phyloP scores from a whole-genome alignment of 2,888 invertebrate genomes.

The Drosophila gaucha region DNA sequence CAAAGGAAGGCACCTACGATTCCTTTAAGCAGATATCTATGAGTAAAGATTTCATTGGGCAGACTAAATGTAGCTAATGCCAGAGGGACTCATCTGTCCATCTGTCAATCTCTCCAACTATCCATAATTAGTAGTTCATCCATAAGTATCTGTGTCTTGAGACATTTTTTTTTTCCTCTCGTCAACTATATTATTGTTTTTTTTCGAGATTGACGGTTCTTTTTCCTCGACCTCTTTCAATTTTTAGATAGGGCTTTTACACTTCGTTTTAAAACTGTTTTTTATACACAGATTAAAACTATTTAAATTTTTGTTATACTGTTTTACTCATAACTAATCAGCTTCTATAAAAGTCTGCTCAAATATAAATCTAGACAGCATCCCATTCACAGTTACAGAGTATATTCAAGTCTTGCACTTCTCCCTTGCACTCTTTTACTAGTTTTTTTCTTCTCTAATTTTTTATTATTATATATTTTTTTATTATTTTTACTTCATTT shows the following conservation, averaged over 20 bases:
- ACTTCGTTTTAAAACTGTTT: background rate
- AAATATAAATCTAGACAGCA: background rate
- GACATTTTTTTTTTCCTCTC: background rate
- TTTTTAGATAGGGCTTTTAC: background rate
- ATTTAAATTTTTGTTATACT: too few relatives aligned
- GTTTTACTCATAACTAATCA: too few relatives aligned
- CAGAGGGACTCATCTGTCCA: background rate
- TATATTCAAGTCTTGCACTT: background rate
- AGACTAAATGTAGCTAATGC: too few relatives aligned
- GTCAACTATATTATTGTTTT: background rate
- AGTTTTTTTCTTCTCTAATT: conserved; percentile 14
- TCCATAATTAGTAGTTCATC: too few relatives aligned
- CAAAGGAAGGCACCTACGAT: too few relatives aligned
- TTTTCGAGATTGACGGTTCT: background rate
- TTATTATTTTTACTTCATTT: conserved; percentile 17
- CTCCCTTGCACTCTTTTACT: background rate
- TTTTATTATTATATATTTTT: conserved; percentile 1
- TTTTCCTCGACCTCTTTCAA: background rate
- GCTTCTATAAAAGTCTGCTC: background rate
- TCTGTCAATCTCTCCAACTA: background rate
- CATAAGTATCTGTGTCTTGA: background rate
- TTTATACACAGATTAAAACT: background rate
- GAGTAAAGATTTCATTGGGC: too few relatives aligned
- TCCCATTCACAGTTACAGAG: background rate
- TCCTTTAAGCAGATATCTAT: too few relatives aligned